A percentile compares a stretch with the other conserved stretches of the same genome.
These are phyloP conservation scores for Rallus crepitans DNA, from an alignment of 2,797 vertebrate species.

Conservation along the genomic window DNA sequence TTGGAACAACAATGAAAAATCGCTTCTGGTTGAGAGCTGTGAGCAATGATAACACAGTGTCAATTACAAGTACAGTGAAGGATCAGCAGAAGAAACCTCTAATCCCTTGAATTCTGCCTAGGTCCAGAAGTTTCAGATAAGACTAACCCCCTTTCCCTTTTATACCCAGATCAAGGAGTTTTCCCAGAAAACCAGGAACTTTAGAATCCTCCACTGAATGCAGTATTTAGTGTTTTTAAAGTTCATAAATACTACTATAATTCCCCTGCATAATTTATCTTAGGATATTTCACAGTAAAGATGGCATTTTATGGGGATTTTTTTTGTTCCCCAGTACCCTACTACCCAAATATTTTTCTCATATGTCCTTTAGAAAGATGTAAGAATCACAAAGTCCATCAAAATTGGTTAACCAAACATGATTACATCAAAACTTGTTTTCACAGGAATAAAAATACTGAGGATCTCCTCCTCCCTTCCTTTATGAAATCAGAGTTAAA, in stretches of 20 bases:
- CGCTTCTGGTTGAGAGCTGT: not conserved
- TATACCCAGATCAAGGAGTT: conserved; percentile 5
- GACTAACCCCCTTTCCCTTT: not conserved
- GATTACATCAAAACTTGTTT: conserved; percentile 31
- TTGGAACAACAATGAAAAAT: not conserved
- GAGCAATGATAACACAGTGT: not conserved
- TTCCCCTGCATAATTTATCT: not conserved
- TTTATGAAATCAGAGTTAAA: conserved; percentile 32
- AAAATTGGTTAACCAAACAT: not conserved
- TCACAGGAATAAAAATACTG: not conserved
- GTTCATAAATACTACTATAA: not conserved
- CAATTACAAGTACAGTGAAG: not conserved
- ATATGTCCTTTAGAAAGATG: not conserved
- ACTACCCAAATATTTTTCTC: not conserved
- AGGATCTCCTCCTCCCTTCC: not conserved
- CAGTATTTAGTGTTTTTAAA: not conserved
- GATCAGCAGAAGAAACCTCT: not conserved
- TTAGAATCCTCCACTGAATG: not conserved
- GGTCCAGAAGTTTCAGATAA: not conserved
- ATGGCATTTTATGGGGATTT: not conserved
- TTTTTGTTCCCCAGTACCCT: not conserved
- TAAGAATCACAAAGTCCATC: not conserved
- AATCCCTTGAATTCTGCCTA: not conserved
- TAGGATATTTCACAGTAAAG: not conserved
- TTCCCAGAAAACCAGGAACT: not conserved